Evolutionary conservation across 2,797 vertebrate species (phyloP), one percentile per base, ranked within the genome.

Genomic region (Lepilemur ruficaudatus): DNA sequence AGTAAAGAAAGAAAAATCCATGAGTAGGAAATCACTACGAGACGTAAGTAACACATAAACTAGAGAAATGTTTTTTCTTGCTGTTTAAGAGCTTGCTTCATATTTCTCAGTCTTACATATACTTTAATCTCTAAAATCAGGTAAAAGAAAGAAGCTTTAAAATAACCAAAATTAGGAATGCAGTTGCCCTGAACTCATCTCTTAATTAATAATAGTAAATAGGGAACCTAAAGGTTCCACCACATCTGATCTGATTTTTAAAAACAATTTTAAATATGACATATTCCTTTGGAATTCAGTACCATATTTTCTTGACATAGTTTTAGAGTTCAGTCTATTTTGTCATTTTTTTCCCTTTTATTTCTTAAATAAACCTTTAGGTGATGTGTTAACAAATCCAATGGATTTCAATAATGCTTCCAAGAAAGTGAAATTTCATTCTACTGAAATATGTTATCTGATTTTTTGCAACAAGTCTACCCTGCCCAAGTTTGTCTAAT

Each of bases 381-480:
- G 5, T 43, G 23, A 86, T 75, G 32, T 89, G 38, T 14, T 80
- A 15, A 63, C 50, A 86, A 92, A 90, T 82, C 14, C 28, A 81
- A 13, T 38, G 57, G 20, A 92, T 84, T 93, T 89, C 7, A 5
- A 9, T 41, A 83, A 59, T 91, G 4, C 25, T 95, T 61, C 70
- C 41, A 28, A 46, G 32, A 25, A 70, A 4, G 20, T 70, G 63
- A 93, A 65, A 28, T 69, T 93, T 83, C 91, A 95, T 57, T 25
- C 57, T 95, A 80, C 90, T 59, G 95, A 97, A 96, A 72, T n/a
- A 76, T 38, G 1, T 59, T 17, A 67, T 82, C 23, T 69, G 18
- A 72, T n/a, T 87, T n/a, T n/a, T 83, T 86, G 35, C 46, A 79
- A 87, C 48, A 79, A 7, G 2, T 52, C 20, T 55, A 59, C 57